A percentile compares a stretch with the other conserved stretches of the same genome.
Conservation (phyloP, 92 coral and sea anemone species). For the Palythoa grandiflora region DNA sequence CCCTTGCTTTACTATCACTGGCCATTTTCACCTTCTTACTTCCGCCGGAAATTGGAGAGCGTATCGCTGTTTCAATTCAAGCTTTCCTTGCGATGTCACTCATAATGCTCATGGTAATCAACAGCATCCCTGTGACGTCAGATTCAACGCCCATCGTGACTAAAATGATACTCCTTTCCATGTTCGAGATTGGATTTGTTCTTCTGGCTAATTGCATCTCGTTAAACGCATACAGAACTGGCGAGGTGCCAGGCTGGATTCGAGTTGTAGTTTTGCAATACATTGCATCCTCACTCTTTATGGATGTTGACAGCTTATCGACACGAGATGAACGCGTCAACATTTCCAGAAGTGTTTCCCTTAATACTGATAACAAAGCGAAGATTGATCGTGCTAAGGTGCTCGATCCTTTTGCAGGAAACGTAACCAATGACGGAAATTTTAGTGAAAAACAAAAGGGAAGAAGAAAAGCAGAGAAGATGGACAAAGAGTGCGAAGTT, state of each 20-base stretch:
- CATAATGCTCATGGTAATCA: slow-evolving; percentile 85
- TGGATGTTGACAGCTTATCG: slow-evolving; percentile 28
- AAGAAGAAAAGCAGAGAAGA: neutral
- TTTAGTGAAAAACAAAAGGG: neutral
- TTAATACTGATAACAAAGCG: neutral
- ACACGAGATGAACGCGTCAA: neutral
- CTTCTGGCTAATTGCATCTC: slow-evolving; percentile 80
- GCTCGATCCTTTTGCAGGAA: neutral
- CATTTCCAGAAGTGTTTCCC: neutral
- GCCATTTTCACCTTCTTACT: slow-evolving; percentile 85
- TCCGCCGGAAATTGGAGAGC: slow-evolving; percentile 93
- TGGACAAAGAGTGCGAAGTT: neutral
- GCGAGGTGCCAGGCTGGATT: slow-evolving; percentile 79
- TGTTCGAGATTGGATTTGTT: slow-evolving; percentile 83
- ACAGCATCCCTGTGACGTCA: slow-evolving; percentile 85
- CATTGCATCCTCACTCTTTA: slow-evolving; percentile 71
- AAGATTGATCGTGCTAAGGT: slow-evolving; percentile 6
- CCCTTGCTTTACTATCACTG: slow-evolving; percentile 79
- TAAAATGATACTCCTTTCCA: slow-evolving; percentile 63
- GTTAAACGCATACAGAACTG: slow-evolving; percentile 69
- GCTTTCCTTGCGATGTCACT: slow-evolving; percentile 92
- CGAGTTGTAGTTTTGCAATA: slow-evolving; percentile 79
- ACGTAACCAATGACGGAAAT: neutral
- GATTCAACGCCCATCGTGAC: slow-evolving; percentile 85
- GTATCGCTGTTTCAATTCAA: slow-evolving; percentile 86